Percentiles rank a stretch among this genome's conserved stretches.
These are phyloP conservation scores for Melinaea menophilus DNA, from an alignment of 2,888 invertebrate genomes.

Conservation along the genomic window DNA sequence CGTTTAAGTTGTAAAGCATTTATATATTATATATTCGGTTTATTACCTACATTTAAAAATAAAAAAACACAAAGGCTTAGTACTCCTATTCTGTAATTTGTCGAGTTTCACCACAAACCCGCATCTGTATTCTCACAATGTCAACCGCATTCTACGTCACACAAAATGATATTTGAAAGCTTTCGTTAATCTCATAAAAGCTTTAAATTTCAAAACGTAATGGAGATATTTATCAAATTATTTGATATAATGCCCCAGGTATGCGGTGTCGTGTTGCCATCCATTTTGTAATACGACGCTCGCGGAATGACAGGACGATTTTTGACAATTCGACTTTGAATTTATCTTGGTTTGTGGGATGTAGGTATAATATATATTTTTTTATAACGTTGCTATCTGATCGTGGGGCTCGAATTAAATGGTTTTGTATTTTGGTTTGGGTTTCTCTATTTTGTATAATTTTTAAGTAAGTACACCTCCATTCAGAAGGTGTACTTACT, in stretches of 20 bases:
- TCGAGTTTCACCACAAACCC: slow-evolving; percentile 24
- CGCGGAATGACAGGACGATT: slow-evolving; percentile 5
- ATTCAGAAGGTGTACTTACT: too few species aligned
- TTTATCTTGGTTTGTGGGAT: background rate
- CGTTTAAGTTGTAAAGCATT: background rate
- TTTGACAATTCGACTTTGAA: background rate
- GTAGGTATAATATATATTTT: background rate
- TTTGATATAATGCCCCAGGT: slow-evolving; percentile 39
- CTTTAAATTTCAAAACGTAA: slow-evolving; percentile 39
- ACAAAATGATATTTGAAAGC: slow-evolving; percentile 40
- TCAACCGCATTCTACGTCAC: slow-evolving; percentile 27
- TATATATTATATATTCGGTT: background rate
- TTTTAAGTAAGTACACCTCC: too few species aligned
- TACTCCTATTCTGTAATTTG: slow-evolving; percentile 2
- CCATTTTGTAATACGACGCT: slow-evolving; percentile 31
- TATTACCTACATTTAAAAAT: slow-evolving; percentile 1
- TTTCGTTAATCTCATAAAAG: slow-evolving; percentile 43
- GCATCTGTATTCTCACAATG: slow-evolving; percentile 25
- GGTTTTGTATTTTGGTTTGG: too few species aligned
- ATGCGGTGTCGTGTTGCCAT: slow-evolving; percentile 35
- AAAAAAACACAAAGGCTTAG: background rate
- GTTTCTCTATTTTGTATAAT: too few species aligned
- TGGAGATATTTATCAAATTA: slow-evolving; percentile 49
- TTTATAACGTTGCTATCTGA: background rate
- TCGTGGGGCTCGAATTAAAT: too few species aligned